These are phyloP conservation scores for Thymelicus sylvestris DNA, from an alignment of 2,888 invertebrate genomes.

Conservation along the genomic window DNA sequence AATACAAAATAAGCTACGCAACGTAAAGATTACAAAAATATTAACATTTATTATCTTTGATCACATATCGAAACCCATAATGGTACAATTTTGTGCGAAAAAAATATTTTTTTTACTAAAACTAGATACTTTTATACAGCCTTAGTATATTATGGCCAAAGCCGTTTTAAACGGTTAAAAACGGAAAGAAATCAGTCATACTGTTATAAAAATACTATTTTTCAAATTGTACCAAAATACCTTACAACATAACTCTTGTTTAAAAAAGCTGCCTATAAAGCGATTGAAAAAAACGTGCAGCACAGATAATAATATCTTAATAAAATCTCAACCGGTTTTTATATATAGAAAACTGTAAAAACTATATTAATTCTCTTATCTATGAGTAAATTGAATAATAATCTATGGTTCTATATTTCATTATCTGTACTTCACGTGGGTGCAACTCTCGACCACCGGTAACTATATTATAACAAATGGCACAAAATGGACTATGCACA, in stretches of 20 bases:
- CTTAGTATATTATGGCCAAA: conserved; percentile 32
- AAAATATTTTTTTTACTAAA: conserved; percentile 33
- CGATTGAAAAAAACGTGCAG: conserved; percentile 24
- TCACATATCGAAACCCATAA: conserved; percentile 61
- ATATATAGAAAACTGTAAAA: background rate
- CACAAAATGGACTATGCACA: conserved; percentile 48
- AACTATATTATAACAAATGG: conserved; percentile 46
- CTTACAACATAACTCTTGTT: conserved; percentile 33
- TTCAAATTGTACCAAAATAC: conserved; percentile 42
- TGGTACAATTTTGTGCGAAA: conserved; percentile 45
- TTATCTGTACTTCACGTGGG: conserved; percentile 29
- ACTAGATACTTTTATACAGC: conserved; percentile 27
- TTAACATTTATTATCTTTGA: conserved; percentile 57
- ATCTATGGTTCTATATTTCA: conserved; percentile 8
- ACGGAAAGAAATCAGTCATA: conserved; percentile 37
- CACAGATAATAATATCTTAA: conserved; percentile 21
- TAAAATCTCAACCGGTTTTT: background rate
- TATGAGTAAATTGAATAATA: conserved; percentile 6
- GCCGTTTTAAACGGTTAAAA: conserved; percentile 27
- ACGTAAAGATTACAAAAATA: conserved; percentile 75
- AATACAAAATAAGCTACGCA: conserved; percentile 72
- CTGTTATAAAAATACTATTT: conserved; percentile 35
- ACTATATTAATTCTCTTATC: background rate
- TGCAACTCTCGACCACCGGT: conserved; percentile 36
- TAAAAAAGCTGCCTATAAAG: conserved; percentile 34